phyloP scores from a whole-genome alignment of 2,888 invertebrate species.

The Dasypogon diadema region DNA sequence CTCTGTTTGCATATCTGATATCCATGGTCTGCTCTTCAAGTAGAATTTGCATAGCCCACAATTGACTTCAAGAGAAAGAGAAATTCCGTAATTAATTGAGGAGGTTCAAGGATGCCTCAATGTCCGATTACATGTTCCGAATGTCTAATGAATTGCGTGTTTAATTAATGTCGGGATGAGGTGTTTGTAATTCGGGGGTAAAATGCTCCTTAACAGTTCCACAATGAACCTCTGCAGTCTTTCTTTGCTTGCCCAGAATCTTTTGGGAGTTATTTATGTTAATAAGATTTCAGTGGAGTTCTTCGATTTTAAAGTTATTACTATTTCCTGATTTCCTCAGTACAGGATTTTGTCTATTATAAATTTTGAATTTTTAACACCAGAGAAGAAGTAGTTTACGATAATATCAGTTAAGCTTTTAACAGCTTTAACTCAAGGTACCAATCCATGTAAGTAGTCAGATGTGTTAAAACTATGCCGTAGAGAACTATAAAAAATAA shows the following conservation, averaged over 20 bases:
- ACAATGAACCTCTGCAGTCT: slow-evolving; percentile 15
- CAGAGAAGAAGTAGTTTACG: no score
- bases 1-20: slow-evolving; percentile 24
- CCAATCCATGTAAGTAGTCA: no score
- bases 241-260: not conserved
- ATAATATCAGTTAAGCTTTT: no score
- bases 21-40: slow-evolving; percentile 42
- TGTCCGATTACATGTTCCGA: slow-evolving; percentile 59
- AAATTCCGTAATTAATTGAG: slow-evolving; percentile 59
- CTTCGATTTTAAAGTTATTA: no score
- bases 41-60: slow-evolving; percentile 51
- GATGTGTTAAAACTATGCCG: no score
- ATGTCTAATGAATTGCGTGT: slow-evolving; percentile 80
- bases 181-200: slow-evolving; percentile 30
- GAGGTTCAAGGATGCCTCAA: slow-evolving; percentile 57
- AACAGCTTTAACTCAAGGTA: no score
- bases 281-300: slow-evolving; percentile 69
- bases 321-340: no score
- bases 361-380: no score
- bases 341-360: no score
- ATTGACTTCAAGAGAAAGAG: slow-evolving; percentile 51
- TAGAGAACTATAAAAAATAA: no score
- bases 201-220: slow-evolving; percentile 15
- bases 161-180: slow-evolving; percentile 73
- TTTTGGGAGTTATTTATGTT: slow-evolving; percentile 36